phyloP scores from a whole-genome alignment of 1,140 invertebrate genomes.

The Drosophila ohnishii region DNA sequence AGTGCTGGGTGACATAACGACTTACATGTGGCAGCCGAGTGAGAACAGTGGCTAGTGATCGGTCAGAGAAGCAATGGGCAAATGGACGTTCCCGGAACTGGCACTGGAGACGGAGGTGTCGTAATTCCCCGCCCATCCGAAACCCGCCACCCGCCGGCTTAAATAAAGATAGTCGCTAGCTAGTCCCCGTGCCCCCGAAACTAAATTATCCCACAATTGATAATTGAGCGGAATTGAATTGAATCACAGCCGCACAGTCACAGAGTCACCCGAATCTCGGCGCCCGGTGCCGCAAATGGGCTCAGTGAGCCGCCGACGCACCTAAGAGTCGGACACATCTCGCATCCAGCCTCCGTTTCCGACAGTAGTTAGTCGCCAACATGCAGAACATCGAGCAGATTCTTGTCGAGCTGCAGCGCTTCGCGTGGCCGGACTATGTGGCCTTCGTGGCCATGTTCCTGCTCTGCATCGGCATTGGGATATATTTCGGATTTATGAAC shows the following conservation, averaged over 20 bases:
- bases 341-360: constrained; percentile 4
- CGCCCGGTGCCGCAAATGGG: constrained; percentile 50
- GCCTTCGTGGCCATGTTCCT: constrained; percentile 85
- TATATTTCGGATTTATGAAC: constrained; percentile 86
- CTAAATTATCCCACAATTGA: constrained; percentile 77
- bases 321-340: constrained; percentile 34
- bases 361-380: constrained; percentile 26
- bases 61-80: constrained; percentile 17
- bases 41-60: constrained; percentile 14
- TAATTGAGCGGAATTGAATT: constrained; percentile 77
- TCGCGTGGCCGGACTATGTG: constrained; percentile 83
- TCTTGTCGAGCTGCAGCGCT: constrained; percentile 83
- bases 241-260: constrained; percentile 52
- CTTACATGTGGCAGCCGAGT: constrained; percentile 15
- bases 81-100: constrained; percentile 41
- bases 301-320: constrained; percentile 50
- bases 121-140: constrained; percentile 32
- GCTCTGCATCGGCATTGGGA: constrained; percentile 85
- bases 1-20: constrained; percentile 35
- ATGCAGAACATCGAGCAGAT: constrained; percentile 85
- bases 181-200: constrained; percentile 46
- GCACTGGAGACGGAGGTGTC: constrained; percentile 48
- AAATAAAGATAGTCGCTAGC: constrained; percentile 60
- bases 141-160: constrained; percentile 36
- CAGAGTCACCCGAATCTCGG: constrained; percentile 36